Conservation (phyloP, 2,888 invertebrate genomes). For the Congeria kusceri region DNA sequence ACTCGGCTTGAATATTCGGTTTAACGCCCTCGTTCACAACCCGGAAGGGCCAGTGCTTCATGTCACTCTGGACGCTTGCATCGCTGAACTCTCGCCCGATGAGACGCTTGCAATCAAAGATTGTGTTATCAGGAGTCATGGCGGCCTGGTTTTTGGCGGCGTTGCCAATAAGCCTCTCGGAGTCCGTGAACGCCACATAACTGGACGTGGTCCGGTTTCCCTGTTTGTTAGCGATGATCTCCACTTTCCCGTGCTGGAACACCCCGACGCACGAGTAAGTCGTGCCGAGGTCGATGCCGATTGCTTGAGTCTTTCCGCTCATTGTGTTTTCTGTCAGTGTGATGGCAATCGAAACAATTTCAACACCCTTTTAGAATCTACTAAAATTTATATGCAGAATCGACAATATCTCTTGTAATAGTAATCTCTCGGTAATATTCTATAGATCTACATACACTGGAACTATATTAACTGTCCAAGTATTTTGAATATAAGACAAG, state of each 20-base stretch:
- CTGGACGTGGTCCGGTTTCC: conserved; percentile 91
- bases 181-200: conserved; percentile 90
- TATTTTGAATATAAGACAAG: too few relatives aligned
- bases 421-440: too few relatives aligned
- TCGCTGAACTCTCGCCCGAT: conserved; percentile 98
- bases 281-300: conserved; percentile 96
- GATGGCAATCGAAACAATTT: too few relatives aligned
- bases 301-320: conserved; percentile 84
- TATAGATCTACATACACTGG: too few relatives aligned
- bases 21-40: conserved; percentile 95
- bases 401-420: too few relatives aligned
- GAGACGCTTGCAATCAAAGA: conserved; percentile 98
- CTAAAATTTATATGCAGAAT: too few relatives aligned
- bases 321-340: background rate
- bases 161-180: conserved; percentile 86
- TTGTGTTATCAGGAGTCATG: conserved; percentile 99
- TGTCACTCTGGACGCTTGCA: conserved; percentile 95
- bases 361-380: too few relatives aligned
- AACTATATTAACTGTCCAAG: too few relatives aligned
- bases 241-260: conserved; percentile 86
- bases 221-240: conserved; percentile 87
- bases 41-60: conserved; percentile 98
- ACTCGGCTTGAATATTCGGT: conserved; percentile 92
- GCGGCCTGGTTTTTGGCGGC: conserved; percentile 92
- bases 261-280: conserved; percentile 89